phyloP scores from a whole-genome alignment of 1,140 invertebrate genomes.

The Orius laevigatus region DNA sequence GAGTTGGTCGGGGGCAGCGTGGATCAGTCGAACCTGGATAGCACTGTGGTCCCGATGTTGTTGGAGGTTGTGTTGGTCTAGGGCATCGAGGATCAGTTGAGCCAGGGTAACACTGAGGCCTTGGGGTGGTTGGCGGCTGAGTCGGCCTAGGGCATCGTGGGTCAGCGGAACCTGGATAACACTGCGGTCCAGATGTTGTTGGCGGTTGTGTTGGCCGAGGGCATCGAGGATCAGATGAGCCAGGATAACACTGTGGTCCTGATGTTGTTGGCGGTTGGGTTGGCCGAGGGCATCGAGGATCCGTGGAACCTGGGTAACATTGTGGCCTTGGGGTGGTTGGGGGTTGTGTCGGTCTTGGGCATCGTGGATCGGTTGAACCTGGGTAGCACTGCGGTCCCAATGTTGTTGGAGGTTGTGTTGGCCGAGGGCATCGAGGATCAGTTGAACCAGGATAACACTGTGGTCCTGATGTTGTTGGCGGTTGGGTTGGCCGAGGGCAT shows the following conservation, averaged over 20 bases:
- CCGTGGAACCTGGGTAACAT: slow-evolving; percentile 23
- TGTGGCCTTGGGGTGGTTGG: slow-evolving; percentile 1
- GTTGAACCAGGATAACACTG: slow-evolving; percentile 21
- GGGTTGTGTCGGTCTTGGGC: slow-evolving; percentile 20
- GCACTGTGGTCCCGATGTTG: slow-evolving; percentile 20
- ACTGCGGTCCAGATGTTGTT: slow-evolving; percentile 19
- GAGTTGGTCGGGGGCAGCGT: slow-evolving; percentile 25
- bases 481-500: slow-evolving; percentile 22
- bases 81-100: no score
- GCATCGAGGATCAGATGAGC: slow-evolving; percentile 25
- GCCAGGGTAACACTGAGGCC: slow-evolving; percentile 24
- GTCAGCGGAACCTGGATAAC: slow-evolving; percentile 23
- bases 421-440: slow-evolving; percentile 26
- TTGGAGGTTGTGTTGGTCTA: slow-evolving; percentile 24
- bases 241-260: slow-evolving; percentile 19
- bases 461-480: slow-evolving; percentile 5
- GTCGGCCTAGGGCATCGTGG: slow-evolving; percentile 19
- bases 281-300: slow-evolving; percentile 24
- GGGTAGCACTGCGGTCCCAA: slow-evolving; percentile 18
- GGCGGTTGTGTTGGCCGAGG: slow-evolving; percentile 23
- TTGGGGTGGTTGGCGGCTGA: slow-evolving; percentile 21
- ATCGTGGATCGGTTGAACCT: slow-evolving; percentile 25
- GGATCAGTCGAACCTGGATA: slow-evolving; percentile 30
- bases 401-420: slow-evolving; percentile 18
- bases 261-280: slow-evolving; percentile 17